phyloP scores from a whole-genome alignment of 2,113 vertebrate genomes.

The Triplophysa rosa region DNA sequence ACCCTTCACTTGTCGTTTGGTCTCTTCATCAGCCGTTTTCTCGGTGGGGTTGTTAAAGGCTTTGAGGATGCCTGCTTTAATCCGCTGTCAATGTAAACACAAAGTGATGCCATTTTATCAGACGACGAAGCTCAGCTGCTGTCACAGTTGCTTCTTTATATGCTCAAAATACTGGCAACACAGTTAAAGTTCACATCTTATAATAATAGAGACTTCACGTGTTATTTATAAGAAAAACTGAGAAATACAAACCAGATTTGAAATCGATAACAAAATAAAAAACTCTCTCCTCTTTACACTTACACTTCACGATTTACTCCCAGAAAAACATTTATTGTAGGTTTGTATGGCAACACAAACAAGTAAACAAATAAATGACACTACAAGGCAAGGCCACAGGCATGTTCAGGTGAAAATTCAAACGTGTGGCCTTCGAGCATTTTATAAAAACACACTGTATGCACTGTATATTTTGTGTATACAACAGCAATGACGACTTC shows the following conservation, averaged over 20 bases:
- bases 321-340: not conserved
- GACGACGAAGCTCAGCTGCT: not conserved
- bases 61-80: slow-evolving; percentile 93
- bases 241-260: not conserved
- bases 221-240: not conserved
- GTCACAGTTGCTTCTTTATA: slow-evolving; percentile 6
- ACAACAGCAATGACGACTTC: not conserved
- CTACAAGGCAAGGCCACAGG: not conserved
- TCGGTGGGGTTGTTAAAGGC: slow-evolving; percentile 97
- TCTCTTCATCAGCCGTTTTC: slow-evolving; percentile 95
- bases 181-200: not conserved
- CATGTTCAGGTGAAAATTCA: not conserved
- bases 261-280: too few relatives aligned
- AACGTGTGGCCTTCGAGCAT: not conserved
- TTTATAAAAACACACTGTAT: not conserved
- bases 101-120: slow-evolving; percentile 26
- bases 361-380: not conserved
- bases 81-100: slow-evolving; percentile 78
- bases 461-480: slow-evolving; percentile 13
- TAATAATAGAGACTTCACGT: not conserved
- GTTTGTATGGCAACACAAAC: not conserved
- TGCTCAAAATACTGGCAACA: not conserved
- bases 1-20: slow-evolving; percentile 97
- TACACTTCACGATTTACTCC: not conserved
- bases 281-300: too few relatives aligned